phyloP scores from a whole-genome alignment of 2,797 vertebrate species.

The Carcharodon carcharias region DNA sequence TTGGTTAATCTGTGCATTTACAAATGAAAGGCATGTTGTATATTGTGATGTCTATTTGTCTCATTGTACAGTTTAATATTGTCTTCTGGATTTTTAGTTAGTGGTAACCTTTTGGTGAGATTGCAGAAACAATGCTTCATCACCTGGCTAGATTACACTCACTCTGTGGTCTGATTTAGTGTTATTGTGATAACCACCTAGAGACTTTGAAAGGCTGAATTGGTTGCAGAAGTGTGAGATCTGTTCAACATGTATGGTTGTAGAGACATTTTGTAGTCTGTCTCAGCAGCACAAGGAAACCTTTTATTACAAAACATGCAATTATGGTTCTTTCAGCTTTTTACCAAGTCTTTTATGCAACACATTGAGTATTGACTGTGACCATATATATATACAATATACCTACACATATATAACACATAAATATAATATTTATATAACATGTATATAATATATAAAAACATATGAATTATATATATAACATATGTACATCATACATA shows the following conservation, averaged over 20 bases:
- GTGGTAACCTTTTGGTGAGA: background rate
- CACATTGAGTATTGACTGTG: background rate
- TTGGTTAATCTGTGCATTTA: background rate
- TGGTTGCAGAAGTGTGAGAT: background rate
- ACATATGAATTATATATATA: too few species aligned
- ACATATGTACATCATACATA: too few species aligned
- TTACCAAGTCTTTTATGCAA: too few species aligned
- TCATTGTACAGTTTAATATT: constrained; percentile 1
- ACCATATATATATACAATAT: background rate
- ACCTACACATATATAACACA: background rate
- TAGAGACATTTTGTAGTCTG: background rate
- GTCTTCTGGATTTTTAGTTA: background rate
- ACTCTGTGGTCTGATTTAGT: background rate
- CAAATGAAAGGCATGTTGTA: background rate
- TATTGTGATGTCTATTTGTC: background rate
- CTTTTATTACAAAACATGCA: too few species aligned
- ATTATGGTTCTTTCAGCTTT: background rate
- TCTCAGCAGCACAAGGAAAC: background rate
- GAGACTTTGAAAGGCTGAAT: background rate
- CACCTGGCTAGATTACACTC: too few species aligned
- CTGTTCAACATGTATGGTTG: background rate
- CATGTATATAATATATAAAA: too few species aligned
- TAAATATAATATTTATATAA: too few species aligned
- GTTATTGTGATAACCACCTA: constrained; percentile 7
- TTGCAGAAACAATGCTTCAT: background rate